Percentiles rank a stretch among this genome's conserved stretches.
These are phyloP conservation scores for Centrocercus urophasianus DNA, from an alignment of 2,113 vertebrate genomes.

Conservation along the genomic window DNA sequence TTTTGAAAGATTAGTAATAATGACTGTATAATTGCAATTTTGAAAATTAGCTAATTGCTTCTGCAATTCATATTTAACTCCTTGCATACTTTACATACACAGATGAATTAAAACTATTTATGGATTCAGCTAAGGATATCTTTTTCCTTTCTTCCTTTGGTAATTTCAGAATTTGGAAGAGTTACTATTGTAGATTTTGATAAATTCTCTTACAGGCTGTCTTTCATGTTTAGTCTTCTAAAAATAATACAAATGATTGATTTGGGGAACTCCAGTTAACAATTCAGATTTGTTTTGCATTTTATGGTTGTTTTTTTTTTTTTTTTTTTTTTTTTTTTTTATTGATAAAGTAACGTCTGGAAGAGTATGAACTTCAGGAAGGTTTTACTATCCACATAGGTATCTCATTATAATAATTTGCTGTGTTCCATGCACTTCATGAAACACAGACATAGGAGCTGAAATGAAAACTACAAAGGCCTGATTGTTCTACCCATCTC, in stretches of 20 bases:
- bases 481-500: neutral
- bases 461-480: neutral
- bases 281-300: neutral
- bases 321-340: neutral
- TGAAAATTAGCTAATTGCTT: neutral
- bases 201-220: neutral
- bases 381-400: neutral
- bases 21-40: neutral
- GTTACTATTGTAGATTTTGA: neutral
- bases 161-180: neutral
- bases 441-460: rapidly evolving
- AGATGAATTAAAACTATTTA: neutral
- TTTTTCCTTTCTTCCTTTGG: neutral
- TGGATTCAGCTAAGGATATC: neutral
- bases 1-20: neutral
- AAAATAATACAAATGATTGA: neutral
- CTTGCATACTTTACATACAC: neutral
- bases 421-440: neutral
- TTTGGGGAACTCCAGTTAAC: neutral
- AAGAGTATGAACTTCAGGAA: neutral
- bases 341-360: neutral
- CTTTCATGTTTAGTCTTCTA: neutral
- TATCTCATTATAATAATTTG: neutral
- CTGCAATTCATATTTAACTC: neutral
- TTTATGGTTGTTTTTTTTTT: neutral